Conservation (phyloP, 2,797 vertebrate genomes). For the Phylloscopus collybita region DNA sequence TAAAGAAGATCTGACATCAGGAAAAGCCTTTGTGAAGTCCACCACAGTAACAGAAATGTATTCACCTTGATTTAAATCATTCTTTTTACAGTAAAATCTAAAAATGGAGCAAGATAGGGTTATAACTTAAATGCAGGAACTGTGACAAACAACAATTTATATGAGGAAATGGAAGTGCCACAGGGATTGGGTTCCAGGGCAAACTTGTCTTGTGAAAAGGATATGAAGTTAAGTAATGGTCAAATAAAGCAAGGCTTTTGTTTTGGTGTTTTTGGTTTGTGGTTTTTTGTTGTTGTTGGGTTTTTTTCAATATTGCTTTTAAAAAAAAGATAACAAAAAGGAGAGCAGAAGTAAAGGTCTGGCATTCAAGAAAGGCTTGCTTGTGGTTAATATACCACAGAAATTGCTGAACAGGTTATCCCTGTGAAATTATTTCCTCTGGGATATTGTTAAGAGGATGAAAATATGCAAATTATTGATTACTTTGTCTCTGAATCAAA, state of each 20-base stretch:
- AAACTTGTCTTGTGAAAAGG: background rate
- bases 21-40: constrained; percentile 39
- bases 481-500: background rate
- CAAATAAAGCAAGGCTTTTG: background rate
- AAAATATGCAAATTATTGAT: background rate
- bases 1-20: constrained; percentile 25
- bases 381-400: background rate
- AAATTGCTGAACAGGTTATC: constrained; percentile 14
- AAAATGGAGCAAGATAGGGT: constrained; percentile 26
- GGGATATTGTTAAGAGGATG: background rate
- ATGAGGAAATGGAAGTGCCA: constrained; percentile 12
- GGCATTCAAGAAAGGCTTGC: background rate
- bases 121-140: constrained; percentile 15
- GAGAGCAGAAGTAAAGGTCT: background rate
- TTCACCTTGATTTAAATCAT: constrained; percentile 50
- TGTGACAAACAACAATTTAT: background rate
- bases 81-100: constrained; percentile 13
- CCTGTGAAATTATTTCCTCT: background rate
- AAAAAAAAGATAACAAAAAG: background rate
- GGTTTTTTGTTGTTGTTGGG: no score
- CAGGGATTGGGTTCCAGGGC: background rate
- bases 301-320: background rate
- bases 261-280: background rate
- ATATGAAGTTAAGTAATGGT: constrained; percentile 12
- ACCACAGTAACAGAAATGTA: background rate